Evolutionary conservation across 1,140 invertebrate species (phyloP).

Genomic region (Diuraphis noxia): DNA sequence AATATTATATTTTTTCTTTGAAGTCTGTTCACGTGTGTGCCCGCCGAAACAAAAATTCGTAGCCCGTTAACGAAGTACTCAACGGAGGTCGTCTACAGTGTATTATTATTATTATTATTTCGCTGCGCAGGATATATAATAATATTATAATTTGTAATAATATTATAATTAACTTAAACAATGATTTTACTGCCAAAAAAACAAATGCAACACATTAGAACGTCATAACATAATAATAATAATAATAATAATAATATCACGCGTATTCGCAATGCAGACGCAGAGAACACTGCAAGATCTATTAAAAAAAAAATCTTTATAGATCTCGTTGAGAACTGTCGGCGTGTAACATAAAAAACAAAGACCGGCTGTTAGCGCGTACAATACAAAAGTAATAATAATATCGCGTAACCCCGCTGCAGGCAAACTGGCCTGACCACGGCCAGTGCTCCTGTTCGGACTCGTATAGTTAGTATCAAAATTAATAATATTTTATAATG

Average conservation of each 20-base stretch:
- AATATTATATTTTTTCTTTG: constrained; percentile 19
- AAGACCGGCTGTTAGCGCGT: background rate
- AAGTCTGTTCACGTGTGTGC: background rate
- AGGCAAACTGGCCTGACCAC: background rate
- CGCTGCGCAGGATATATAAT: background rate
- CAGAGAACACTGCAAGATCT: background rate
- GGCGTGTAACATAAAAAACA: background rate
- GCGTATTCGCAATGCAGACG: background rate
- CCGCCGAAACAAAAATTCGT: background rate
- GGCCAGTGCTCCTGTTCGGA: background rate
- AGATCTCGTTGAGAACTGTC: background rate
- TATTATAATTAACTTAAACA: background rate
- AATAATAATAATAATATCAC: too few species aligned
- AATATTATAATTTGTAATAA: background rate
- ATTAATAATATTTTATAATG: background rate
- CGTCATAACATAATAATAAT: background rate
- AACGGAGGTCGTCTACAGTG: background rate
- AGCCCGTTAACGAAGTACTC: background rate
- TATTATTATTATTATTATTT: background rate
- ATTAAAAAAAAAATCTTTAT: background rate
- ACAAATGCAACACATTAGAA: background rate
- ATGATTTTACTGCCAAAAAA: constrained; percentile 7
- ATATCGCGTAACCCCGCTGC: background rate
- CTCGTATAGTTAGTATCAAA: background rate
- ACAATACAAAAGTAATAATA: background rate